phyloP scores from a whole-genome alignment of 2,888 invertebrate genomes.

The Anthophora plumipes region DNA sequence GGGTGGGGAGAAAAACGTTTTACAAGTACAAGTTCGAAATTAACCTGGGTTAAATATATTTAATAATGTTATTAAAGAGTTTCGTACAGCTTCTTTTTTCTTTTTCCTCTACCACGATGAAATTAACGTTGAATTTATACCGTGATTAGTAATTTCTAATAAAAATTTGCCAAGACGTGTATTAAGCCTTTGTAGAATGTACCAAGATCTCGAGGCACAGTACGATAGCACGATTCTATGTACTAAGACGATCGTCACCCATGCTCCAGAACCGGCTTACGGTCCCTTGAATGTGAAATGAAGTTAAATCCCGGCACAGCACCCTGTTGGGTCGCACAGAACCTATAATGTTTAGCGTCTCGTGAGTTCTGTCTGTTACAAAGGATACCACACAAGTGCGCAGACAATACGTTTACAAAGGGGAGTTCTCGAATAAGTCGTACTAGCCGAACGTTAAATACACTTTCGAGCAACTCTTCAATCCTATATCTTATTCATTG shows the following conservation, averaged over 20 bases:
- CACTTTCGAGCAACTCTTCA: background rate
- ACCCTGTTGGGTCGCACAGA: conserved; percentile 47
- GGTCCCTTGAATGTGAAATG: conserved; percentile 76
- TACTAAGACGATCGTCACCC: conserved; percentile 77
- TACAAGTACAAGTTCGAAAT: background rate
- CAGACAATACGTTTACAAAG: conserved; percentile 13
- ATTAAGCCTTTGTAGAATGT: background rate
- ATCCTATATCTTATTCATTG: too few species aligned
- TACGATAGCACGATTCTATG: conserved; percentile 14
- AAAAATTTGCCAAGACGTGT: background rate
- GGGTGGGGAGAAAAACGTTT: background rate
- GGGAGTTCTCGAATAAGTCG: background rate
- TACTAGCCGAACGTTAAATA: conserved; percentile 3
- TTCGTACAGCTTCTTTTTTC: background rate
- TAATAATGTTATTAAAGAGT: too few species aligned
- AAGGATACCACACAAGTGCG: conserved; percentile 11
- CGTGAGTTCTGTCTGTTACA: conserved; percentile 30
- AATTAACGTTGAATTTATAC: background rate
- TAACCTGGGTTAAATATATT: background rate
- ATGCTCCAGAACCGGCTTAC: conserved; percentile 68
- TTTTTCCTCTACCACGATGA: background rate
- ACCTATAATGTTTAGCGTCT: conserved; percentile 48
- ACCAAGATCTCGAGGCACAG: background rate
- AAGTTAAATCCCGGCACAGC: conserved; percentile 73
- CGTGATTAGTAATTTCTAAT: background rate